These are phyloP conservation scores for Gephyroberyx darwinii DNA, from an alignment of 2,797 vertebrate genomes.

Conservation along the genomic window DNA sequence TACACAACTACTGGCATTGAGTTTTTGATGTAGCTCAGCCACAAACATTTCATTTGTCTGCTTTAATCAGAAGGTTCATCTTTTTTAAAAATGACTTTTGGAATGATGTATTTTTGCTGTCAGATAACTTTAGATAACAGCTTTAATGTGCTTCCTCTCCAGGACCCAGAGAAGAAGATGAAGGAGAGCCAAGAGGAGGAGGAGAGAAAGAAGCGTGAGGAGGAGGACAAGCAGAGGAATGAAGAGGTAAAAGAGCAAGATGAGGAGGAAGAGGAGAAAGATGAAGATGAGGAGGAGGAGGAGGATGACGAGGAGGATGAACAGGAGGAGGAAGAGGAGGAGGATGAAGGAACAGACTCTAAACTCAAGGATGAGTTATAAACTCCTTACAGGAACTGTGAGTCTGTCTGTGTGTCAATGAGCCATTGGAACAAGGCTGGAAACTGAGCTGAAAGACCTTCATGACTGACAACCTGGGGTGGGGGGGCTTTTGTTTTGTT, in stretches of 20 bases:
- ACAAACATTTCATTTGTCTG: background rate
- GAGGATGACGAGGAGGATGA: conserved; percentile 59
- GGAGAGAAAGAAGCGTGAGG: conserved; percentile 78
- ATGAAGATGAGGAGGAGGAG: conserved; percentile 60
- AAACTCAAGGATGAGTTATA: conserved; percentile 86
- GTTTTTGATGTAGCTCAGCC: background rate
- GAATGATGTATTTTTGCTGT: background rate
- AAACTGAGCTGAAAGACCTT: conserved; percentile 55
- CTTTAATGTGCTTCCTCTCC: background rate
- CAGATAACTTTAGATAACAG: background rate
- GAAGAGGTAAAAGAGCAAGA: conserved; percentile 78
- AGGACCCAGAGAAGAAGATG: conserved; percentile 85
- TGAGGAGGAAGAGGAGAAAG: conserved; percentile 67
- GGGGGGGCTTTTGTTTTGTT: conserved; percentile 66
- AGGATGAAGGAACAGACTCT: conserved; percentile 77
- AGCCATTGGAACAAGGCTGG: conserved; percentile 52
- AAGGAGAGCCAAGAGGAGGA: conserved; percentile 83
- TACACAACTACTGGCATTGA: too few species aligned
- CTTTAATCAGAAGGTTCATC: background rate
- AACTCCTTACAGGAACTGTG: conserved; percentile 66
- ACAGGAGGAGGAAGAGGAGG: conserved; percentile 69
- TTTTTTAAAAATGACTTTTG: background rate
- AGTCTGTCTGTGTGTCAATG: conserved; percentile 53
- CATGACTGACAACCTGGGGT: conserved; percentile 52
- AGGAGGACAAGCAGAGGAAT: conserved; percentile 79